A percentile compares a stretch with the other conserved stretches of the same genome.
These are phyloP conservation scores for Spatula clypeata DNA, from an alignment of 2,797 vertebrate genomes.

Conservation along the genomic window DNA sequence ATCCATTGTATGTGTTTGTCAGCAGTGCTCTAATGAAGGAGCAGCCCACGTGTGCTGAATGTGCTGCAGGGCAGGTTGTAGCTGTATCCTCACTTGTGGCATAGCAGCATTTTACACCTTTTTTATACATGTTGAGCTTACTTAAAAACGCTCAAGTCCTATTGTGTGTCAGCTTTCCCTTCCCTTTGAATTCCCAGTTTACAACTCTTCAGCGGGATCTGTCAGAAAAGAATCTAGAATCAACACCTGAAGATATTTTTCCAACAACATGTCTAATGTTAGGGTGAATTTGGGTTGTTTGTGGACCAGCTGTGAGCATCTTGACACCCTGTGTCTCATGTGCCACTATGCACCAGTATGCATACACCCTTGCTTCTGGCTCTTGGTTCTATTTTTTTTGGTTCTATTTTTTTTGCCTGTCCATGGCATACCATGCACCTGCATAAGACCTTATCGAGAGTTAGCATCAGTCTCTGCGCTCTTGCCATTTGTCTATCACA, in stretches of 20 bases:
- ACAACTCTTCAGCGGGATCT: neutral
- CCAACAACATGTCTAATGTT: neutral
- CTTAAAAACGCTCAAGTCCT: neutral
- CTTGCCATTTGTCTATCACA: neutral
- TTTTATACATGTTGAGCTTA: fast-evolving
- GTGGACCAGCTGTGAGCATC: neutral
- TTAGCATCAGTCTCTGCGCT: neutral
- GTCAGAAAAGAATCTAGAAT: neutral
- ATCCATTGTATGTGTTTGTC: fast-evolving
- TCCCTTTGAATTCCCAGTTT: neutral
- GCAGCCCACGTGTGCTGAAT: neutral
- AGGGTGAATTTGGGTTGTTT: neutral
- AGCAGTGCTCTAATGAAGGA: neutral
- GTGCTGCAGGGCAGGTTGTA: neutral
- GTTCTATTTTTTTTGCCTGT: neutral
- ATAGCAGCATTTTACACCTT: neutral
- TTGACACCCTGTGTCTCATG: neutral
- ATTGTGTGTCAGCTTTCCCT: neutral
- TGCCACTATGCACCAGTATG: too few relatives aligned
- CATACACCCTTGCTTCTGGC: neutral
- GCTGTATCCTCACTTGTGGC: neutral
- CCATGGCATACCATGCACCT: neutral
- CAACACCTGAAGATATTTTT: neutral
- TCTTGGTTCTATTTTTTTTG: neutral
- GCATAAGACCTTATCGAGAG: too few relatives aligned